Evolutionary conservation across 1,140 invertebrate genomes (phyloP).

Genomic region (Caenorhabditis latens): DNA sequence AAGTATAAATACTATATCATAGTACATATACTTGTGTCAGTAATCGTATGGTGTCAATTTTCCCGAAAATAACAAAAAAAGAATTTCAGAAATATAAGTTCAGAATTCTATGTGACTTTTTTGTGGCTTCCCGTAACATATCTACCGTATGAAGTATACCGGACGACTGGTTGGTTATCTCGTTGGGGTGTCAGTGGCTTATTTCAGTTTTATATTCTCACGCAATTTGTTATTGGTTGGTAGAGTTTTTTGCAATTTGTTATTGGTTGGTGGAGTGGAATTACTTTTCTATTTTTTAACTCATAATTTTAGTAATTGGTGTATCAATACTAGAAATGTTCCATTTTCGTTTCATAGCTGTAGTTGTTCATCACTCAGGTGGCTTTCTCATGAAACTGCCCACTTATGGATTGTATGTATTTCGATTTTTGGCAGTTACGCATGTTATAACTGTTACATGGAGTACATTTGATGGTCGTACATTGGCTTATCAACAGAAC

Average conservation of each 20-base stretch:
- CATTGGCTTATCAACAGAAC: neutral
- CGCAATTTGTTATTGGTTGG: neutral
- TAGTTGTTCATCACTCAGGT: neutral
- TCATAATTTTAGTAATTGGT: neutral
- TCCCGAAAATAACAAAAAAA: neutral
- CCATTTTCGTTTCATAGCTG: neutral
- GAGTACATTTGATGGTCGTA: neutral
- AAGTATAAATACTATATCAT: neutral
- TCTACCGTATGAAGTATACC: neutral
- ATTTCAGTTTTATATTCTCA: neutral
- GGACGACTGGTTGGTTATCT: neutral
- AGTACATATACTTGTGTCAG: neutral
- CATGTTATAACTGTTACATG: neutral
- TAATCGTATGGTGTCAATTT: neutral
- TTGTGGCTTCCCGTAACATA: neutral
- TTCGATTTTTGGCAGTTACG: neutral
- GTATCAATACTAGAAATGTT: neutral
- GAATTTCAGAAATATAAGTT: neutral
- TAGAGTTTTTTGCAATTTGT: too few relatives aligned
- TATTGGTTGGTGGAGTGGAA: neutral
- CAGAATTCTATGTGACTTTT: neutral
- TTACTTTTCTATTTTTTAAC: neutral
- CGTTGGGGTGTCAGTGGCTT: neutral
- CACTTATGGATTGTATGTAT: neutral
- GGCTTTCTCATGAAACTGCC: neutral